A percentile compares a stretch with the other conserved stretches of the same genome.
Conservation (phyloP, 1,140 invertebrate species). For the Saccostrea glomerata region DNA sequence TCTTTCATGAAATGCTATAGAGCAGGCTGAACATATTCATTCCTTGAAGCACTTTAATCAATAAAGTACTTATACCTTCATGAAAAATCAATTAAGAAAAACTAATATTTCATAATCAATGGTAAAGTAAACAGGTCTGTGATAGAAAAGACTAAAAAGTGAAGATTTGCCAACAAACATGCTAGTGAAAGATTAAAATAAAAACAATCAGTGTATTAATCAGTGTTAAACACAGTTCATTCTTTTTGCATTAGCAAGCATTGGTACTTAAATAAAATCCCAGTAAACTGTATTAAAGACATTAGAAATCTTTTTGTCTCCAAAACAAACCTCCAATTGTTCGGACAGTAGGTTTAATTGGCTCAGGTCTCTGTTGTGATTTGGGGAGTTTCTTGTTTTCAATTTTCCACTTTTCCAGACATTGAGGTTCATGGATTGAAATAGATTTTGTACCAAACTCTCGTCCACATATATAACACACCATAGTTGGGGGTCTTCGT, state of each 20-base stretch:
- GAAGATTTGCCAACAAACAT: too few species aligned
- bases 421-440: slow-evolving; percentile 88
- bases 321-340: slow-evolving; percentile 69
- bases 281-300: background rate
- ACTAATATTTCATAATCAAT: too few species aligned
- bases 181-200: too few species aligned
- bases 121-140: too few species aligned
- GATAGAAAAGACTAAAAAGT: too few species aligned
- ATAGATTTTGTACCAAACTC: slow-evolving; percentile 87
- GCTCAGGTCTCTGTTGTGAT: slow-evolving; percentile 82
- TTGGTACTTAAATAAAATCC: background rate
- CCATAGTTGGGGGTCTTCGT: slow-evolving; percentile 79
- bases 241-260: background rate
- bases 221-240: background rate
- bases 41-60: too few species aligned
- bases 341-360: slow-evolving; percentile 83
- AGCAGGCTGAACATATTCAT: too few species aligned
- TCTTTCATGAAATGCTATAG: too few species aligned
- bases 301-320: background rate
- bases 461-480: slow-evolving; percentile 87
- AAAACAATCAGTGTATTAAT: background rate
- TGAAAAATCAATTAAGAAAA: background rate
- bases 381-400: slow-evolving; percentile 85
- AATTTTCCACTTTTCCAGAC: slow-evolving; percentile 86
- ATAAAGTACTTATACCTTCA: too few species aligned